Conservation (phyloP, 2,797 vertebrate species). For the Oreonectes daqikongensis region DNA sequence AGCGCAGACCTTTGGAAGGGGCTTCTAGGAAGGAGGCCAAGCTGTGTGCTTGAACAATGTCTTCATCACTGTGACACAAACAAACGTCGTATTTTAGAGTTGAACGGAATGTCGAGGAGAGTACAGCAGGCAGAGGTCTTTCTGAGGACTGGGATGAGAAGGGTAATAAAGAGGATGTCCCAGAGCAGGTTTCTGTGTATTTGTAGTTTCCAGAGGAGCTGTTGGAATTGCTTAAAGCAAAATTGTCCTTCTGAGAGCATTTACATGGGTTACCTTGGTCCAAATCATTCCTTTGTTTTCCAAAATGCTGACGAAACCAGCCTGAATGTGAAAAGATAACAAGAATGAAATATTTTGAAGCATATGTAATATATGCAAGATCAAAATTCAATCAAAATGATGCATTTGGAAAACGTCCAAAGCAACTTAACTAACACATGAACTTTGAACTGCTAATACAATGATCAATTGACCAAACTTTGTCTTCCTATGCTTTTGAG, state of each 20-base stretch:
- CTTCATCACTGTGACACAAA: slow-evolving; percentile 82
- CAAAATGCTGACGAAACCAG: slow-evolving; percentile 66
- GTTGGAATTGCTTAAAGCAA: background rate
- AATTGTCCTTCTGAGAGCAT: slow-evolving; percentile 25
- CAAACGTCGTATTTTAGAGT: slow-evolving; percentile 79
- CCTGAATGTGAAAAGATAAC: slow-evolving; percentile 49
- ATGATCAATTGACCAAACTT: no score
- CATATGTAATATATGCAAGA: background rate
- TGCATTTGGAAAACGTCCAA: no score
- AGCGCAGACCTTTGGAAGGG: slow-evolving; percentile 74
- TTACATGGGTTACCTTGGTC: slow-evolving; percentile 16
- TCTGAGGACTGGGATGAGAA: background rate
- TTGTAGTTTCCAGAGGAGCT: background rate
- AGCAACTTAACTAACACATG: no score
- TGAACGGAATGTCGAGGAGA: slow-evolving; percentile 72
- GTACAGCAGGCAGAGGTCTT: background rate
- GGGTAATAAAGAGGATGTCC: background rate
- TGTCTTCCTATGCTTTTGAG: no score
- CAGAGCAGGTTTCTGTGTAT: background rate
- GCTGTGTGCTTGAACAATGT: slow-evolving; percentile 72
- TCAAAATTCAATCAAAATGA: no score
- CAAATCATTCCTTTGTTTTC: slow-evolving; percentile 47
- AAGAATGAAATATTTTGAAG: background rate
- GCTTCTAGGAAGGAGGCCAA: slow-evolving; percentile 83
- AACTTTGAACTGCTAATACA: no score